phyloP scores from a whole-genome alignment of 2,888 invertebrate species.

The Drosophila hamatofila region DNA sequence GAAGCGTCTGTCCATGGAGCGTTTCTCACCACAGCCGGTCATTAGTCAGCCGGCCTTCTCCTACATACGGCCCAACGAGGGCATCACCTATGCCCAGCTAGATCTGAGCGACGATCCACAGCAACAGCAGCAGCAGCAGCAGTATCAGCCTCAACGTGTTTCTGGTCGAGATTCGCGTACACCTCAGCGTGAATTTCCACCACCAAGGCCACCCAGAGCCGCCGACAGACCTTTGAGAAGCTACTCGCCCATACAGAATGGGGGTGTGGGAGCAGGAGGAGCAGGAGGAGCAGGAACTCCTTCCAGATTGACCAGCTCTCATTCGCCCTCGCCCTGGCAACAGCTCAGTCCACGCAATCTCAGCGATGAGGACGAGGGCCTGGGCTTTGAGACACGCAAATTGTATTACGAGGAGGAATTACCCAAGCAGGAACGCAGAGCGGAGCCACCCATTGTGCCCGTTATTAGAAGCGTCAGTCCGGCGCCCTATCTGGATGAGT shows the following conservation, averaged over 20 bases:
- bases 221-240: slow-evolving; percentile 58
- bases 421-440: slow-evolving; percentile 61
- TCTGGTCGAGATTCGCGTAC: slow-evolving; percentile 63
- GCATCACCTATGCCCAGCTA: slow-evolving; percentile 92
- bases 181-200: slow-evolving; percentile 57
- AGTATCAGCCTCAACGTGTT: slow-evolving; percentile 35
- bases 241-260: slow-evolving; percentile 54
- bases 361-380: slow-evolving; percentile 92
- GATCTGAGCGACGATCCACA: slow-evolving; percentile 73
- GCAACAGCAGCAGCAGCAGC: slow-evolving; percentile 52
- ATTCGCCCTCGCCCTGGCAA: slow-evolving; percentile 84
- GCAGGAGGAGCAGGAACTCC: slow-evolving; percentile 71
- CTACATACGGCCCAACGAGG: slow-evolving; percentile 88
- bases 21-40: slow-evolving; percentile 88
- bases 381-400: slow-evolving; percentile 88
- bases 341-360: slow-evolving; percentile 84
- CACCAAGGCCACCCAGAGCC: slow-evolving; percentile 55
- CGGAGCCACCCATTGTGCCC: slow-evolving; percentile 88
- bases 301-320: slow-evolving; percentile 72
- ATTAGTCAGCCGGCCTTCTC: slow-evolving; percentile 93
- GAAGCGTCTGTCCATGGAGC: slow-evolving; percentile 90
- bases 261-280: slow-evolving; percentile 4
- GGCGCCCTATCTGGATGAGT: slow-evolving; percentile 85
- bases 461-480: slow-evolving; percentile 87
- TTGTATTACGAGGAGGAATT: slow-evolving; percentile 85